Evolutionary conservation across 2,113 vertebrate genomes (phyloP), one percentile per base, ranked within the genome.

Genomic region (Bufo bufo): DNA sequence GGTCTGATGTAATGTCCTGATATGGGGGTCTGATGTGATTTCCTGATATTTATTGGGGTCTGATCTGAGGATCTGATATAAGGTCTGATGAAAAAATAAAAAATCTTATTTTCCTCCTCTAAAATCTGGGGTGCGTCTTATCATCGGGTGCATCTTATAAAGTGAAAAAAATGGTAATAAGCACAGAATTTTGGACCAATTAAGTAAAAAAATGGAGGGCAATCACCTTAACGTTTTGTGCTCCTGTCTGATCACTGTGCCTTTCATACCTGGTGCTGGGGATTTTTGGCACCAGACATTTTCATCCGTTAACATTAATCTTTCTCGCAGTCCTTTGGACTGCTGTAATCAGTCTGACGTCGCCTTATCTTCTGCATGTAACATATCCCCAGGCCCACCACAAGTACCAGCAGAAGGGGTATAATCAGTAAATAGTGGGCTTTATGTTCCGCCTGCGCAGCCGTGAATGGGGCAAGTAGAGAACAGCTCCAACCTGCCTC

Each of bases 401-500:
- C 45, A 10, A 75, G 72, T 3, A 75, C 50, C 16, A 75, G 72
- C 8, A 75, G 47, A 9, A 75, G 47, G 0, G 47, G 19, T 69
- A 63, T 54, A 0, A 71, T 17, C 49, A 69, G 59, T 33, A 69
- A n/a, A 8, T 58, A 72, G 20, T n/a, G 69, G 16, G n/a, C 12
- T 58, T 63, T n/a, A 19, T 63, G 13, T 11, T 47, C 77, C 2
- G 61, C 3, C 63, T 56, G 50, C 11, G 5, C 45, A 20, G 16
- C 49, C 9, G 20, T 5, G 0, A 56, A 77, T 0, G 33, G 77
- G 7, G 43, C 82, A 1, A 9, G 4, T 0, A 89, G 81, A 0
- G 19, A 87, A 23, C 19, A 81, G 11, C 0, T 0, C 58, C 85
- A 91, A 90, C 85, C 92, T 88, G 87, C 93, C 92, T 69, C 92